A percentile compares a stretch with the other conserved stretches of the same genome.
phyloP scores from a whole-genome alignment of 2,797 vertebrate species.

The Rousettus madagascariensis region DNA sequence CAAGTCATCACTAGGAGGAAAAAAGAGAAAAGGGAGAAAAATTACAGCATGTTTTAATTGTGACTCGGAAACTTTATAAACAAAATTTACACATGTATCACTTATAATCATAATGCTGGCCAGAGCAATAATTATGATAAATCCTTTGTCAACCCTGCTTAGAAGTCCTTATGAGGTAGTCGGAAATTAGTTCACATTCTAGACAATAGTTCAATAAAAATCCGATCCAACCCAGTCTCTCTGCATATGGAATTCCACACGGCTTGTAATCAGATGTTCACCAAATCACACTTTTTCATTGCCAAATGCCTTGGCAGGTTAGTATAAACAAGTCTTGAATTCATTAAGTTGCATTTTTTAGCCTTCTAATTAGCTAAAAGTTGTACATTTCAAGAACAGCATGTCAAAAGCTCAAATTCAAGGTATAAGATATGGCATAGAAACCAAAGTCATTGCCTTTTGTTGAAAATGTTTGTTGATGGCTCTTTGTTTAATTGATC shows the following conservation, averaged over 20 bases:
- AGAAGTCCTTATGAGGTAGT: slow-evolving; percentile 82
- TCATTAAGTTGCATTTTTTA: slow-evolving; percentile 83
- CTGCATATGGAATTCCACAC: slow-evolving; percentile 80
- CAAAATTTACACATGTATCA: slow-evolving; percentile 77
- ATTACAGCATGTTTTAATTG: slow-evolving; percentile 84
- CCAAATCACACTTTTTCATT: slow-evolving; percentile 83
- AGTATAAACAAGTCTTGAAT: slow-evolving; percentile 86
- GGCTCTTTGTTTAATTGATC: neutral
- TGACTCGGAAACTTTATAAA: slow-evolving; percentile 82
- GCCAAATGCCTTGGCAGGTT: slow-evolving; percentile 83
- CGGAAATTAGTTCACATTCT: slow-evolving; percentile 82
- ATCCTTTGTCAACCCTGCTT: slow-evolving; percentile 84
- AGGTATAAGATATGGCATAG: slow-evolving; percentile 59
- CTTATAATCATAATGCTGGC: slow-evolving; percentile 81
- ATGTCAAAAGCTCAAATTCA: slow-evolving; percentile 73
- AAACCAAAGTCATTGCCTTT: slow-evolving; percentile 17
- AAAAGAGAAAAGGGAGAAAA: slow-evolving; percentile 58
- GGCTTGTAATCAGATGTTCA: slow-evolving; percentile 83
- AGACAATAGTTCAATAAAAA: slow-evolving; percentile 81
- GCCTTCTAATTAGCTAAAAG: slow-evolving; percentile 82
- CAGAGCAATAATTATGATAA: slow-evolving; percentile 86
- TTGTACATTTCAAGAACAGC: slow-evolving; percentile 71
- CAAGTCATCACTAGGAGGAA: slow-evolving; percentile 52
- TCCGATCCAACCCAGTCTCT: slow-evolving; percentile 73
- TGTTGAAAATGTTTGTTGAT: neutral